These are phyloP conservation scores for Gnathonemus longibarbis DNA, from an alignment of 2,113 vertebrate genomes.

Conservation along the genomic window DNA sequence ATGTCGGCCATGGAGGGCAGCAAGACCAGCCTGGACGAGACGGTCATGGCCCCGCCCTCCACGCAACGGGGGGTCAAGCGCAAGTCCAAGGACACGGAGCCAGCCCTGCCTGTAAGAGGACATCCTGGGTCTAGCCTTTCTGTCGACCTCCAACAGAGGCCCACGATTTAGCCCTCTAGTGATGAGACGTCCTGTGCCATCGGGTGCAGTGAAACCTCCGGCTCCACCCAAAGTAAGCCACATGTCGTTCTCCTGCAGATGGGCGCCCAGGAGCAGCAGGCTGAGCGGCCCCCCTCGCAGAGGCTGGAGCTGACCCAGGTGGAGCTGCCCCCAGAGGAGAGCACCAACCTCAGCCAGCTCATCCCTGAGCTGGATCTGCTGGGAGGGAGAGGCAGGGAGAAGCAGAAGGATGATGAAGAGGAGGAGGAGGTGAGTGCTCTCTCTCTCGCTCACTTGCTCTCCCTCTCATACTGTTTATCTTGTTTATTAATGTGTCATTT, in stretches of 20 bases:
- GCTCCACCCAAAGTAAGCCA: neutral
- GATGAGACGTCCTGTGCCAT: neutral
- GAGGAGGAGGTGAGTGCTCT: conserved; percentile 72
- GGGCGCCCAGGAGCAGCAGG: conserved; percentile 57
- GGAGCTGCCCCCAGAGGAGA: conserved; percentile 87
- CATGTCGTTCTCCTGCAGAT: conserved; percentile 41
- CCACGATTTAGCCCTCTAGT: neutral
- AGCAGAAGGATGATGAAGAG: conserved; percentile 87
- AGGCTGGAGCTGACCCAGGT: conserved; percentile 83
- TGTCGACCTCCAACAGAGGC: no score
- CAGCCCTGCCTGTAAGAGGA: conserved; percentile 70
- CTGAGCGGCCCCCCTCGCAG: conserved; percentile 52
- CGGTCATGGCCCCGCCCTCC: conserved; percentile 87
- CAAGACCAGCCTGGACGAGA: conserved; percentile 82
- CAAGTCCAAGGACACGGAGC: conserved; percentile 79
- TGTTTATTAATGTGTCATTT: neutral
- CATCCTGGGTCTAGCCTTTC: neutral
- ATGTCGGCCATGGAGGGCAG: conserved; percentile 85
- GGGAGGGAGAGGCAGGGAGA: conserved; percentile 75
- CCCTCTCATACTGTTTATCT: neutral
- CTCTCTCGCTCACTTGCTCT: neutral
- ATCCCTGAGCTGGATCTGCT: conserved; percentile 88
- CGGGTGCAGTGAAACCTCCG: neutral
- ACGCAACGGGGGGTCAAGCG: conserved; percentile 82
- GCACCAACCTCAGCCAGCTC: conserved; percentile 74